These are phyloP conservation scores for Drosophila nigrodunni DNA, from an alignment of 1,140 invertebrate species.

Conservation along the genomic window DNA sequence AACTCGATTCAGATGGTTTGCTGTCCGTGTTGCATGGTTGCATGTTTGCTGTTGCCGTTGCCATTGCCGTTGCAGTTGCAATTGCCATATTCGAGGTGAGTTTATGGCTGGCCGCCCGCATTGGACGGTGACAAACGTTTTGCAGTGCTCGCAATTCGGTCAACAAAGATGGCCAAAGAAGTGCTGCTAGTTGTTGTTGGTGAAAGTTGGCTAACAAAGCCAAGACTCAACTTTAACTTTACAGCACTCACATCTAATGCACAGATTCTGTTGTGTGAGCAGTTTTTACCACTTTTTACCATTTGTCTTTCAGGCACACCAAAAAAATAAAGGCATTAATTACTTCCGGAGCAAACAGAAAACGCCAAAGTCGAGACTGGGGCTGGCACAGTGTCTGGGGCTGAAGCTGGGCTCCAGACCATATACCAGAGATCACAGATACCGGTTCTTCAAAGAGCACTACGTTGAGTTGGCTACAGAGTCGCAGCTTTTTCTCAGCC, in stretches of 20 bases:
- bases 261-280: conserved; percentile 64
- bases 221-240: conserved; percentile 15
- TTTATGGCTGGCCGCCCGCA: conserved; percentile 49
- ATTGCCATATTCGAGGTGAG: conserved; percentile 32
- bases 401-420: not conserved
- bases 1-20: conserved; percentile 3
- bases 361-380: conserved; percentile 52
- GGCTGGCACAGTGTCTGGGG: not conserved
- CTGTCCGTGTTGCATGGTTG: not conserved
- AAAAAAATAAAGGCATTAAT: conserved; percentile 72
- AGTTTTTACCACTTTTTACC: conserved; percentile 48
- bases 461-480: conserved; percentile 9
- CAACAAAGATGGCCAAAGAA: conserved; percentile 25
- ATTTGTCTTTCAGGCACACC: conserved; percentile 22
- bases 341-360: conserved; percentile 72
- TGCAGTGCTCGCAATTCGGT: conserved; percentile 43
- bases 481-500: conserved; percentile 51
- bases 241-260: conserved; percentile 43
- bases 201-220: conserved; percentile 34
- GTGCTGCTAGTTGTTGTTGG: conserved; percentile 18
- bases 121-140: conserved; percentile 46
- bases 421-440: not conserved
- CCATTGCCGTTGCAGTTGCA: conserved; percentile 27
- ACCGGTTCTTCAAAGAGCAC: conserved; percentile 29
- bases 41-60: not conserved